Conservation (phyloP, 2,113 vertebrate species). For the Grallaria varia region DNA sequence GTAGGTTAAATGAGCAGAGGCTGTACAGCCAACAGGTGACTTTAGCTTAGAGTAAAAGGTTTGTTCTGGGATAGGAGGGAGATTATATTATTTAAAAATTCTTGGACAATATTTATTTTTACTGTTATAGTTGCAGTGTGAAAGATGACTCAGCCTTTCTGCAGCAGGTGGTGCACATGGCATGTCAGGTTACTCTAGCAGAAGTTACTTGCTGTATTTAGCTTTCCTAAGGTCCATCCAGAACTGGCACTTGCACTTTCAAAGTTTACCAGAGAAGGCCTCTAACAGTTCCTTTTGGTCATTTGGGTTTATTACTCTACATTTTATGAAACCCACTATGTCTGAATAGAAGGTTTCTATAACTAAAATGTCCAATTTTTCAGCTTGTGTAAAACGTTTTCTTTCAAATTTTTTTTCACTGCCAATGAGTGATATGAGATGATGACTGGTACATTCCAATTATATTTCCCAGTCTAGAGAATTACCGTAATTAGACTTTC, state of each 20-base stretch:
- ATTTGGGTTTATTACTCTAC: background rate
- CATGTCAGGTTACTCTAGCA: background rate
- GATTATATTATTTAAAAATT: background rate
- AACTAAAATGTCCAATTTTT: background rate
- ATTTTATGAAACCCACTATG: background rate
- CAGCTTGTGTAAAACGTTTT: background rate
- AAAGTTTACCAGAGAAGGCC: background rate
- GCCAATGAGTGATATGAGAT: slow-evolving; percentile 6
- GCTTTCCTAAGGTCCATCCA: background rate
- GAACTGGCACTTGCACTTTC: background rate
- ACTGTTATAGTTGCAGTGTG: background rate
- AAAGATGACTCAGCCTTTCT: background rate
- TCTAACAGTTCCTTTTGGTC: background rate
- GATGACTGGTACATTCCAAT: slow-evolving; percentile 10
- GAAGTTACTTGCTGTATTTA: background rate
- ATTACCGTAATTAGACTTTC: slow-evolving; percentile 8
- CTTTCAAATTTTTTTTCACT: background rate
- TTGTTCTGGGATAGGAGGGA: background rate
- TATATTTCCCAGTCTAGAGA: background rate
- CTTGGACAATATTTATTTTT: background rate
- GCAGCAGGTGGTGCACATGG: rapidly evolving
- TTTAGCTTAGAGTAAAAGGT: background rate
- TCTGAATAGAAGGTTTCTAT: background rate
- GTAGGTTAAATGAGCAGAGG: background rate
- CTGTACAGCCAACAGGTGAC: background rate